Conservation (phyloP, 2,888 invertebrate species). For the Meta bourneti region DNA sequence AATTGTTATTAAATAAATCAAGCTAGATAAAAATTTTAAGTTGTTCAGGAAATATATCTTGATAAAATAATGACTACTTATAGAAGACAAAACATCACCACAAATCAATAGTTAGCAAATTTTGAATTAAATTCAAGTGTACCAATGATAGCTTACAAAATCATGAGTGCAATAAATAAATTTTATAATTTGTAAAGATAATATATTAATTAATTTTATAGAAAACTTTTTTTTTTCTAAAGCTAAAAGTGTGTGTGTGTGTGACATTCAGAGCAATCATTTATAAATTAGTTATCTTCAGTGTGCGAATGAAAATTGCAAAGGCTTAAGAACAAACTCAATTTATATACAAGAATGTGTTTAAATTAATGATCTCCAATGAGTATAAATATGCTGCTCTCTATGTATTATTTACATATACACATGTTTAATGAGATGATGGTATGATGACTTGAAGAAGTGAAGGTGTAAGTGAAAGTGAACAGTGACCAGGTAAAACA, state of each 20-base stretch:
- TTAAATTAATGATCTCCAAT: slow-evolving; percentile 47
- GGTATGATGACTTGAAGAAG: slow-evolving; percentile 74
- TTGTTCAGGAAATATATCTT: background rate
- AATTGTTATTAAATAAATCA: background rate
- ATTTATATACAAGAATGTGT: slow-evolving; percentile 29
- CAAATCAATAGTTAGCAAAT: too few relatives aligned
- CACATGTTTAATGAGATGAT: slow-evolving; percentile 48
- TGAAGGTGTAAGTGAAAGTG: slow-evolving; percentile 61
- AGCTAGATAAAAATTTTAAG: background rate
- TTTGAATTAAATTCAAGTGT: too few relatives aligned
- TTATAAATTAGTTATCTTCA: background rate
- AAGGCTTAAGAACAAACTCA: slow-evolving; percentile 34
- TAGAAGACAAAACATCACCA: background rate
- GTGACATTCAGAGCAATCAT: too few relatives aligned
- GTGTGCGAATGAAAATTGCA: slow-evolving; percentile 25
- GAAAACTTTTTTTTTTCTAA: too few relatives aligned
- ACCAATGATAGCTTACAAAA: too few relatives aligned
- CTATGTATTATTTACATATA: background rate
- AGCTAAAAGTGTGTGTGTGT: too few relatives aligned
- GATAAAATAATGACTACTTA: background rate
- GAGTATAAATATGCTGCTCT: slow-evolving; percentile 11
- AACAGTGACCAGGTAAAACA: slow-evolving; percentile 45
- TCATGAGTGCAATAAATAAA: too few relatives aligned
- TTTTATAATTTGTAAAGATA: too few relatives aligned
- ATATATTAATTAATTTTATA: too few relatives aligned